Conservation (phyloP, 1,140 invertebrate genomes). For the Ips typographus region DNA sequence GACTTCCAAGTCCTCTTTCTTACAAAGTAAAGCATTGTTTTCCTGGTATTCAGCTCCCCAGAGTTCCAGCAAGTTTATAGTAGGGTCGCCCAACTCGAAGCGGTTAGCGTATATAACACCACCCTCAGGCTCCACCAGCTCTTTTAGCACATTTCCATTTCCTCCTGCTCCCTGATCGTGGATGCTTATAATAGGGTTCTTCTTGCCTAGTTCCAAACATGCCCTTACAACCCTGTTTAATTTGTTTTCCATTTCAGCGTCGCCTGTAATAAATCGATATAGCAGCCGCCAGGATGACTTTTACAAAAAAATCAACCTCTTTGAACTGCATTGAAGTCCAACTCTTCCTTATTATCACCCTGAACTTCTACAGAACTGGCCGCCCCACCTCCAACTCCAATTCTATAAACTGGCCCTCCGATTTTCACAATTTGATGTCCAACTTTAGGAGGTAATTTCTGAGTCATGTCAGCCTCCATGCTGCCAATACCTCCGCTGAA, state of each 20-base stretch:
- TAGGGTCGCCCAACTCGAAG: slow-evolving; percentile 93
- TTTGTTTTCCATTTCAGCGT: slow-evolving; percentile 99
- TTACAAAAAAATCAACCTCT: slow-evolving; percentile 53
- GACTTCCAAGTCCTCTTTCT: slow-evolving; percentile 61
- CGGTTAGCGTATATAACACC: slow-evolving; percentile 86
- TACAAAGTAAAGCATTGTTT: slow-evolving; percentile 86
- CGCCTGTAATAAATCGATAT: slow-evolving; percentile 58
- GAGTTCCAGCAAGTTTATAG: slow-evolving; percentile 87
- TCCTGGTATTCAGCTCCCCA: slow-evolving; percentile 99
- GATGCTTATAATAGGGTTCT: slow-evolving; percentile 89
- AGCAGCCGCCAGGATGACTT: background rate
- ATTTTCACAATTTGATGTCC: slow-evolving; percentile 92
- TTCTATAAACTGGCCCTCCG: slow-evolving; percentile 94
- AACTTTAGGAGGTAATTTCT: slow-evolving; percentile 70
- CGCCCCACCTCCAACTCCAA: slow-evolving; percentile 95
- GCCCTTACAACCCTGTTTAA: slow-evolving; percentile 90
- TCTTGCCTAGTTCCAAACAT: slow-evolving; percentile 78
- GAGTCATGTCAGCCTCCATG: slow-evolving; percentile 77
- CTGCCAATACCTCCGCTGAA: slow-evolving; percentile 95
- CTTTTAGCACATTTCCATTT: slow-evolving; percentile 97
- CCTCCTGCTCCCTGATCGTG: slow-evolving; percentile 97
- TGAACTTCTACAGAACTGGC: slow-evolving; percentile 94
- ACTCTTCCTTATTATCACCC: slow-evolving; percentile 79
- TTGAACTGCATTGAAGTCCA: slow-evolving; percentile 97
- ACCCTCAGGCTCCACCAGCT: slow-evolving; percentile 91